Evolutionary conservation across 2,888 invertebrate species (phyloP).

Genomic region (Standfussiana lucernea): DNA sequence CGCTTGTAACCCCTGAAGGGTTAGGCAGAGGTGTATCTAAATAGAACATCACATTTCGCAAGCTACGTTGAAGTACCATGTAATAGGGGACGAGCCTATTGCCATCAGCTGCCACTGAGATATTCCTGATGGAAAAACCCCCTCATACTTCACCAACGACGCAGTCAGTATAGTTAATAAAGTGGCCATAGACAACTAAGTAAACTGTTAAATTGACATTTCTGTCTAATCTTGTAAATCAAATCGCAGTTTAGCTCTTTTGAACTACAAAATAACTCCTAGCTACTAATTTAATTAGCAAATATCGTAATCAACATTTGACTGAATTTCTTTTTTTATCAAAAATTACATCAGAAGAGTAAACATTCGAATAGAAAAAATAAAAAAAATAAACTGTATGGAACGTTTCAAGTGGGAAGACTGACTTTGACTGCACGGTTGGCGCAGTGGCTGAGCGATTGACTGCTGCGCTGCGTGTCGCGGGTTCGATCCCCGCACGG

Average conservation of each 20-base stretch:
- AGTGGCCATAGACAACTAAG: no score
- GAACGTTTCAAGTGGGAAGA: no score
- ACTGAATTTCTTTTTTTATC: not conserved
- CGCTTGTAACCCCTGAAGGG: not conserved
- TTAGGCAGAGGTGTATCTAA: not conserved
- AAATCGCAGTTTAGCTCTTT: not conserved
- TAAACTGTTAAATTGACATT: no score
- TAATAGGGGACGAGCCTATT: not conserved
- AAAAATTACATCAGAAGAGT: not conserved
- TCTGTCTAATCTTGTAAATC: not conserved
- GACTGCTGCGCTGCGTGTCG: no score
- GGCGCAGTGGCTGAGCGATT: no score
- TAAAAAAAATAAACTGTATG: not conserved
- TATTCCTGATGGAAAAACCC: not conserved
- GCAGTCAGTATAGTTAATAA: not conserved
- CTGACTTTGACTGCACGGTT: no score
- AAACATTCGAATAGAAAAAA: not conserved
- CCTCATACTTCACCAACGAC: not conserved
- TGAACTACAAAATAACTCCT: no score
- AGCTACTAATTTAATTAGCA: no score
- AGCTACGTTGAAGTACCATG: not conserved
- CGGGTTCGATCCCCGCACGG: no score
- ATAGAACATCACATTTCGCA: not conserved
- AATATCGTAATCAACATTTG: not conserved
- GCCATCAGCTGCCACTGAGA: not conserved